Percentiles rank a stretch among this genome's conserved stretches.
Conservation (phyloP, 1,140 invertebrate genomes). For the Diuraphis noxia region DNA sequence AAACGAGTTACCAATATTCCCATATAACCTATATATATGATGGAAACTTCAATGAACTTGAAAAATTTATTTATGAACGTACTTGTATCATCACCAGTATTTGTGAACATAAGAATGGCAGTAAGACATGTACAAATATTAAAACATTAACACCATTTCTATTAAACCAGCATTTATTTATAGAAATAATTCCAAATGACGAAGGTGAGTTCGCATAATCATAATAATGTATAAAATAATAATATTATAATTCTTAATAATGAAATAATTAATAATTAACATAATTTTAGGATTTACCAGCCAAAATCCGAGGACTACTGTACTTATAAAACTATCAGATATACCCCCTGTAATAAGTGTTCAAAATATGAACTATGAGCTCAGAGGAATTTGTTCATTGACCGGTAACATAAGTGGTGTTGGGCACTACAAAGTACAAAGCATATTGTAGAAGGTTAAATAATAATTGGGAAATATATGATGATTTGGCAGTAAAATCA, state of each 20-base stretch:
- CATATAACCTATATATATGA: not conserved
- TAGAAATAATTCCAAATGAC: not conserved
- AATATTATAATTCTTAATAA: not conserved
- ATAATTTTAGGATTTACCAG: not conserved
- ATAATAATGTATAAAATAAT: too few relatives aligned
- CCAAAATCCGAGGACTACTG: not conserved
- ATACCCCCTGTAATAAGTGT: not conserved
- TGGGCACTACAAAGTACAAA: not conserved
- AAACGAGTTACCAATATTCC: not conserved
- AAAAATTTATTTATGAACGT: not conserved
- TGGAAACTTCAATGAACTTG: not conserved
- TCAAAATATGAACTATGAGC: not conserved
- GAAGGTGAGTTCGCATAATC: not conserved
- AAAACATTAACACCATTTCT: not conserved
- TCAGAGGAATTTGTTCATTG: not conserved
- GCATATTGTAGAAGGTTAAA: not conserved
- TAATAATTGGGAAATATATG: not conserved
- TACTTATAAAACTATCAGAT: not conserved
- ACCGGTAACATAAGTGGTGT: not conserved
- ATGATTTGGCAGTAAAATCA: not conserved
- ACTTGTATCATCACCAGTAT: not conserved
- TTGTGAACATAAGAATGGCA: not conserved
- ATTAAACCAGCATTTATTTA: not conserved
- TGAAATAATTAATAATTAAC: too few relatives aligned
- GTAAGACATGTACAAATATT: not conserved